Evolutionary conservation across 2,797 vertebrate genomes (phyloP), one percentile per base, ranked within the genome.

Genomic region (Pygocentrus nattereri): DNA sequence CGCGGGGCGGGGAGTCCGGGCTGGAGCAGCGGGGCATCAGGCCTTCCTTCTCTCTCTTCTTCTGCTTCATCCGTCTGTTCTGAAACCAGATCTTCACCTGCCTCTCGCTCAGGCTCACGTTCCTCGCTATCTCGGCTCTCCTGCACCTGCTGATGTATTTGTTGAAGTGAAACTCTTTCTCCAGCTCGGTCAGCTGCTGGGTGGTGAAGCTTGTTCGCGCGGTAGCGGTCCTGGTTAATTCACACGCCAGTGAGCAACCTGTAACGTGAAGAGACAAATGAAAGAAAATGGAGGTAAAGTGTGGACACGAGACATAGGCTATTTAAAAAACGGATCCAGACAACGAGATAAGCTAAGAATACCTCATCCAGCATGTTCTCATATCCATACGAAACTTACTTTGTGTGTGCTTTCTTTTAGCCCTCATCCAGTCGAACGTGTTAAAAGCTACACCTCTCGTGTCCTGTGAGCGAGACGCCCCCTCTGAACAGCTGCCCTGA

Each of bases 121-220:
- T 89, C 56, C 89, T 92, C 67, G 94, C 93, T 74, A 95, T 94
- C 87, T 95, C 94, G 4, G 94, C 87, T 68, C 95, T 94, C 25
- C 95, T 93, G 93, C 62, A 67, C 67, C 71, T 72, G 41, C 27
- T 70, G 71, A 85, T 74, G 38, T 78, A 85, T 30, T 68, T 67
- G 76, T 65, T 82, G 65, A 76, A 75, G 23, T 81, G 59, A 79
- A 88, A 96, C 84, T 96, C 95, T 84, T 95, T 94, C 88, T 95
- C 95, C 88, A 95, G 88, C 86, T 96, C 96, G 0, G 93, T 95
- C 78, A 95, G 91, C 87, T 96, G 93, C 82, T 95, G 95, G 68
- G 94, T 94, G 85, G 92, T 94, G 86, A 95, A 94, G 87, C 92
- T 94, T 80, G 93, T 94, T 76, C 94, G 92, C 64, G 94, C 31